phyloP scores from a whole-genome alignment of 2,797 vertebrate species.

The Sorex maritimensis region DNA sequence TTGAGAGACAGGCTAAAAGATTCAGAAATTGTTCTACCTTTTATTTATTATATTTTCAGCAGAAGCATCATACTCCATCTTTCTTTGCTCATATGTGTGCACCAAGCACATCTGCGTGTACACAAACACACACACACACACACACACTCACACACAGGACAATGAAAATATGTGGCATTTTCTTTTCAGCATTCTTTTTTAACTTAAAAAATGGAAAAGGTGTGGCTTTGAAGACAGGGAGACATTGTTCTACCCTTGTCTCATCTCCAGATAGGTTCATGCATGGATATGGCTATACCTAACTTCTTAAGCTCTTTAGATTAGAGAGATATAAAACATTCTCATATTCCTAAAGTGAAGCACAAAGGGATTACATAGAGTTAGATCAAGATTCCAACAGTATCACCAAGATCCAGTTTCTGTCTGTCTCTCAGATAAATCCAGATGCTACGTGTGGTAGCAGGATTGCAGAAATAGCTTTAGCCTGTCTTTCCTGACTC shows the following conservation, averaged over 20 bases:
- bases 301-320: not conserved
- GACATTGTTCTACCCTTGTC: not conserved
- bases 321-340: slow-evolving; percentile 55
- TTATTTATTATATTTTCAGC: not conserved
- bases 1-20: too few species aligned
- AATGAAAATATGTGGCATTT: not conserved
- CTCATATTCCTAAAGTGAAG: slow-evolving; percentile 30
- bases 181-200: not conserved
- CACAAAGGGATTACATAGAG: not conserved
- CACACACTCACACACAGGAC: too few species aligned
- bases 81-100: slow-evolving; percentile 14
- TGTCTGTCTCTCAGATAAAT: not conserved
- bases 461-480: not conserved
- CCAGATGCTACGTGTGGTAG: not conserved
- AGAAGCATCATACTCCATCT: not conserved
- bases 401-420: not conserved
- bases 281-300: not conserved
- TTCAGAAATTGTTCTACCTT: too few species aligned
- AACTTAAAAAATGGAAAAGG: not conserved
- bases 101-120: too few species aligned
- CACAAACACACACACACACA: not conserved
- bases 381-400: too few species aligned
- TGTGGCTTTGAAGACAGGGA: not conserved
- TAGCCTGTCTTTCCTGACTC: not conserved
- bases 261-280: not conserved